A percentile compares a stretch with the other conserved stretches of the same genome.
Evolutionary conservation across 2,113 vertebrate species (phyloP).

Genomic region (Planiliza haematocheilus): DNA sequence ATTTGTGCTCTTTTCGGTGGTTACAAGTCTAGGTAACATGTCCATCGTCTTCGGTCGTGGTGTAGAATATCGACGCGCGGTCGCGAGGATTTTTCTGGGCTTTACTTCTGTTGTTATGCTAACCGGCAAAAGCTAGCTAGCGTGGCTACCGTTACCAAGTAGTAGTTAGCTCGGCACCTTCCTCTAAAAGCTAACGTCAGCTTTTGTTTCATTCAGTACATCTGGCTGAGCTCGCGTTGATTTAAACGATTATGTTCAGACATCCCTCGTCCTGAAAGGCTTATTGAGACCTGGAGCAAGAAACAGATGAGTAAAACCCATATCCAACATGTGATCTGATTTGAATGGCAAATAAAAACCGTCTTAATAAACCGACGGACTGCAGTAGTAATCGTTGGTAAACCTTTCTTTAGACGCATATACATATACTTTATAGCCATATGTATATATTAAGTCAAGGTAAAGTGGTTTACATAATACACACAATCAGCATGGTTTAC

Average conservation of each 20-base stretch:
- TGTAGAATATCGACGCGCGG: not conserved
- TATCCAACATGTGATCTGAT: not conserved
- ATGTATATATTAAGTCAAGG: not conserved
- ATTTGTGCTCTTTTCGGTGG: not conserved
- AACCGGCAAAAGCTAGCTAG: conserved; percentile 72
- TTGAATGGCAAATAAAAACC: not conserved
- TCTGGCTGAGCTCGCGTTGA: not conserved
- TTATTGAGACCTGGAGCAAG: too few species aligned
- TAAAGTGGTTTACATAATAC: too few species aligned
- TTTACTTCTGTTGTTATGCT: conserved; percentile 63
- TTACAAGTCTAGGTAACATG: not conserved
- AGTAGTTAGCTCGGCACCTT: conserved; percentile 50
- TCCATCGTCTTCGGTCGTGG: not conserved
- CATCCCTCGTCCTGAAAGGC: too few species aligned
- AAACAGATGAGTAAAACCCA: not conserved
- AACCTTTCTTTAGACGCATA: too few species aligned
- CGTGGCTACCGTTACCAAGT: conserved; percentile 45
- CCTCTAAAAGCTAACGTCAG: conserved; percentile 56
- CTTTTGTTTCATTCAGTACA: conserved; percentile 58
- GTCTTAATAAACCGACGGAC: not conserved
- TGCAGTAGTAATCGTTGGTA: not conserved
- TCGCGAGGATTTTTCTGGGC: not conserved
- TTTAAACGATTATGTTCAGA: not conserved
- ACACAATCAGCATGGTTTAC: too few species aligned
- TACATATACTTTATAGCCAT: too few species aligned